These are phyloP conservation scores for Hymenopus coronatus DNA, from an alignment of 2,888 invertebrate species.

Conservation along the genomic window DNA sequence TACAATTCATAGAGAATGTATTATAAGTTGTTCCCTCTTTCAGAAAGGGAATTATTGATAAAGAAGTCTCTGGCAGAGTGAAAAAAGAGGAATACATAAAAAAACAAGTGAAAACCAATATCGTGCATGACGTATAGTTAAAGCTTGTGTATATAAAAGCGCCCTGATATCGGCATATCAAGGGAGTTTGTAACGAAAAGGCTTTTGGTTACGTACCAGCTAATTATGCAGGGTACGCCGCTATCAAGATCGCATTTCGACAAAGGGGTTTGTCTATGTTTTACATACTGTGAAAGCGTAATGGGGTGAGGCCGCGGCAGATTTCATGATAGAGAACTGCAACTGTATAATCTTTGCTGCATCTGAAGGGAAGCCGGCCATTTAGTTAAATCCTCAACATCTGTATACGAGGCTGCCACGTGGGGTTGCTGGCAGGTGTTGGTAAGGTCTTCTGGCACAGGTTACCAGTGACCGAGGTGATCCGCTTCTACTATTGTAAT, in stretches of 20 bases:
- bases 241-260: neutral
- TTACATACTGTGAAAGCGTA: neutral
- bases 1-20: neutral
- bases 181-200: neutral
- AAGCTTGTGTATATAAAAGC: neutral
- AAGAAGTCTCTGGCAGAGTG: neutral
- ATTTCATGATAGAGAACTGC: neutral
- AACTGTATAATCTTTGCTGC: neutral
- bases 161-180: neutral
- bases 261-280: neutral
- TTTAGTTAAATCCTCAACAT: neutral
- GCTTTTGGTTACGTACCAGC: neutral
- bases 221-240: neutral
- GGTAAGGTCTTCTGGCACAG: neutral
- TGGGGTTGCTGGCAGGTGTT: neutral
- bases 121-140: neutral
- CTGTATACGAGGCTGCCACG: neutral
- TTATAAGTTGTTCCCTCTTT: neutral
- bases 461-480: too few species aligned
- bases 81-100: neutral
- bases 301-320: neutral
- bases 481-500: too few species aligned
- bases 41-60: conserved; percentile 14
- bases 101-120: neutral
- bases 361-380: neutral